Conservation (phyloP, 2,113 vertebrate genomes). For the Baryphthengus martii region DNA sequence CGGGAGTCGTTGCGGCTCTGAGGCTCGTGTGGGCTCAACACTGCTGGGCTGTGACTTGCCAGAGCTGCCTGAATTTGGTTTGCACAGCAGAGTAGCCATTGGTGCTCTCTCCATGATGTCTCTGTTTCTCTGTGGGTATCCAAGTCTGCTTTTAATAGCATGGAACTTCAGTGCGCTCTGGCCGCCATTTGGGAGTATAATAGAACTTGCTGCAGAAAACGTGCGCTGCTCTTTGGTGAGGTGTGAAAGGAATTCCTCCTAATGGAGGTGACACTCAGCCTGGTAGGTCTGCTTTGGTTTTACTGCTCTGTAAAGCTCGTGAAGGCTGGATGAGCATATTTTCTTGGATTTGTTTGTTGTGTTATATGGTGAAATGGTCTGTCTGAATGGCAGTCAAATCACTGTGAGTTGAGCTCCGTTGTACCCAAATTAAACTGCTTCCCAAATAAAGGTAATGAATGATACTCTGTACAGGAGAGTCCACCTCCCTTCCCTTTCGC, state of each 20-base stretch:
- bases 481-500: background rate
- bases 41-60: background rate
- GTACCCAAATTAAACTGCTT: background rate
- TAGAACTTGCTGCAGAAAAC: background rate
- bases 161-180: background rate
- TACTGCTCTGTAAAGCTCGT: background rate
- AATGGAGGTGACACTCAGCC: slow-evolving; percentile 76
- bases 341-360: background rate
- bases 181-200: background rate
- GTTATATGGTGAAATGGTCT: background rate
- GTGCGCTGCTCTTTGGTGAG: background rate
- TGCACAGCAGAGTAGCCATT: background rate
- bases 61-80: background rate
- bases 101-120: background rate
- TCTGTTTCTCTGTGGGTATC: background rate
- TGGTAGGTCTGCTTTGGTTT: slow-evolving; percentile 53
- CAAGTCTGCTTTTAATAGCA: background rate
- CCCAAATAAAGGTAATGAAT: background rate
- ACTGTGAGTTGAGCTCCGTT: background rate
- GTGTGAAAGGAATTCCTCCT: background rate
- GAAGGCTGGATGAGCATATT: background rate
- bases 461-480: background rate
- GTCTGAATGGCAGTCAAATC: background rate
- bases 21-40: background rate
- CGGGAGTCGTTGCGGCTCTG: background rate